phyloP scores from a whole-genome alignment of 35 echinoderm and acorn worm species.

The Ophiothrix spiculata region DNA sequence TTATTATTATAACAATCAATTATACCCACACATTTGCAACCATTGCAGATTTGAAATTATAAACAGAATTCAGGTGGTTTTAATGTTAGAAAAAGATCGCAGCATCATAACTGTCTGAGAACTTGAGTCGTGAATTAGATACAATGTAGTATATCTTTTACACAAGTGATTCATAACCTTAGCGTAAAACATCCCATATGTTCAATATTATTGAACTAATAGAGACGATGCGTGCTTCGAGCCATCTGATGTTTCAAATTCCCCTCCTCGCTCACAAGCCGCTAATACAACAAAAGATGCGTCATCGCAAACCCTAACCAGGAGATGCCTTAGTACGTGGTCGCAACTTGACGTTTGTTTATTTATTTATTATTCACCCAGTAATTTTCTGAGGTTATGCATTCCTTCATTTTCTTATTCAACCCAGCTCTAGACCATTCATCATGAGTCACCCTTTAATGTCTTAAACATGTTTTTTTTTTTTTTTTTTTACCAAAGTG shows the following conservation, averaged over 20 bases:
- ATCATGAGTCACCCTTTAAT: neutral
- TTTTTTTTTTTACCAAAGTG: neutral
- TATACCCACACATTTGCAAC: too few relatives aligned
- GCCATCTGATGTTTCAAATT: neutral
- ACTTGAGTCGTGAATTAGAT: neutral
- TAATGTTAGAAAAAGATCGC: neutral
- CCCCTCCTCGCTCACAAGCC: neutral
- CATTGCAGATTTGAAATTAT: neutral
- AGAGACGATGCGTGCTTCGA: neutral
- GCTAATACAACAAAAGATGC: slow-evolving; percentile 15
- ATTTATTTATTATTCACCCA: slow-evolving; percentile 11
- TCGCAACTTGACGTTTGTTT: neutral
- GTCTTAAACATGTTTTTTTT: neutral
- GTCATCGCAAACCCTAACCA: neutral
- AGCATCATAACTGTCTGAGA: neutral
- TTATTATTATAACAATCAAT: too few relatives aligned
- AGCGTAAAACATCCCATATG: neutral
- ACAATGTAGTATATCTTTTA: neutral
- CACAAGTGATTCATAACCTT: neutral
- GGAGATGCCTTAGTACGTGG: neutral
- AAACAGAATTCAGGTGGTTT: too few relatives aligned
- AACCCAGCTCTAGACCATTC: neutral
- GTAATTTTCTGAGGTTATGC: neutral
- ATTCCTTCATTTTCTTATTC: too few relatives aligned
- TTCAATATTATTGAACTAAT: neutral